Base-by-base conservation (phyloP, 2,797 vertebrate species). In the Scolopax rusticola region DNA sequence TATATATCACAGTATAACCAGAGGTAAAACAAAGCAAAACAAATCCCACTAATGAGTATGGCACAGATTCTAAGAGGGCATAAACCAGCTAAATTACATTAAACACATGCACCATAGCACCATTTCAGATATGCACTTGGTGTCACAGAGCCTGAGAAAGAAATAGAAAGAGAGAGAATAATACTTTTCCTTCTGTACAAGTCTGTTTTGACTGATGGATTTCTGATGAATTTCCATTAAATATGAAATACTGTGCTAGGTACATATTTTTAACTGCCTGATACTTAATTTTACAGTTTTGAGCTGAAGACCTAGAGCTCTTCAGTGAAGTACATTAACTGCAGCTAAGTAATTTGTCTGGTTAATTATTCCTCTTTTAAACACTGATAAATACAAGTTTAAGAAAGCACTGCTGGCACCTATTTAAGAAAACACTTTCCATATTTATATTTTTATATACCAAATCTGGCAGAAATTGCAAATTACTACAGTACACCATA, bases 231-330 rank as follows among this genome's bases (percentile, higher is more conserved):
- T 90, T 89, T 78, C 88, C 86, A 96, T 90, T 97, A 95, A 95
- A 94, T 84, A 93, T 96, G 68, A 94, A 90, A 95, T 47, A 97
- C 27, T 60, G 74, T 24, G 53, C 84, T 85, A 89, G 78, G 78
- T 89, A 94, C 65, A 43, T 94, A 93, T 95, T 95, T 94, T 92
- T 95, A 89, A 95, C 95, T 92, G 85, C n/a, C n/a, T 89, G n/a
- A 47, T 83, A 91, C 82, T 94, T 93, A 93, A 93, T 93, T 83
- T 93, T 87, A 92, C 64, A 80, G 23, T 71, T 96, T 40, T 50
- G 60, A 92, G 84, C 36, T 40, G 51, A 71, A 83, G 87, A 91
- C 71, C 54, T 0, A 1, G 27, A 96, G 76, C 65, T 88, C 82
- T 93, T 69, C 73, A 65, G 54, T 76, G 76, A 75, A 63, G 61